Conservation (phyloP, 2,113 vertebrate genomes). For the Leucoraja erinaceus region DNA sequence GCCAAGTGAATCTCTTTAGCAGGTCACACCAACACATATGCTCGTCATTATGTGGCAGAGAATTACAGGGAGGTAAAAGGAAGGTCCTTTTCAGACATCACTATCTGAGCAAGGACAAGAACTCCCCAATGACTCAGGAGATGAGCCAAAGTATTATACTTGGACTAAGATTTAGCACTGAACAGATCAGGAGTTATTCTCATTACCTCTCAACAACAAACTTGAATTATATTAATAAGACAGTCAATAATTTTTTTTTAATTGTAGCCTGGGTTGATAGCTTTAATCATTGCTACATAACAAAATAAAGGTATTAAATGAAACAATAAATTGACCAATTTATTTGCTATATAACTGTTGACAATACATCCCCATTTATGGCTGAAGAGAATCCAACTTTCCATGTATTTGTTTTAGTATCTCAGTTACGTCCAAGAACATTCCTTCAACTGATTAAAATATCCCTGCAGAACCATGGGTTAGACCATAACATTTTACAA, state of each 20-base stretch:
- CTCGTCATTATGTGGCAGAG: no score
- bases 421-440: neutral
- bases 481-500: neutral
- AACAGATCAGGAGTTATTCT: no score
- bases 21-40: no score
- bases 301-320: neutral
- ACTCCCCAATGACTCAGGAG: no score
- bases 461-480: neutral
- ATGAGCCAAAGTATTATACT: no score
- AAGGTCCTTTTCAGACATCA: no score
- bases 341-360: neutral
- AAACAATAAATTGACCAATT: neutral
- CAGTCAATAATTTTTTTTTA: neutral
- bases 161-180: no score
- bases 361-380: neutral
- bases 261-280: neutral
- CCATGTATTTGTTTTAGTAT: neutral
- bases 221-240: neutral
- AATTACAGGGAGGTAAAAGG: no score
- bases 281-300: neutral
- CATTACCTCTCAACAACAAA: no score
- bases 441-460: neutral
- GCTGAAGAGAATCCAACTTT: constrained; percentile 8
- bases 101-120: no score
- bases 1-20: no score